These are phyloP conservation scores for Amphiduros pacificus DNA, from an alignment of 2,888 invertebrate species.

Conservation along the genomic window DNA sequence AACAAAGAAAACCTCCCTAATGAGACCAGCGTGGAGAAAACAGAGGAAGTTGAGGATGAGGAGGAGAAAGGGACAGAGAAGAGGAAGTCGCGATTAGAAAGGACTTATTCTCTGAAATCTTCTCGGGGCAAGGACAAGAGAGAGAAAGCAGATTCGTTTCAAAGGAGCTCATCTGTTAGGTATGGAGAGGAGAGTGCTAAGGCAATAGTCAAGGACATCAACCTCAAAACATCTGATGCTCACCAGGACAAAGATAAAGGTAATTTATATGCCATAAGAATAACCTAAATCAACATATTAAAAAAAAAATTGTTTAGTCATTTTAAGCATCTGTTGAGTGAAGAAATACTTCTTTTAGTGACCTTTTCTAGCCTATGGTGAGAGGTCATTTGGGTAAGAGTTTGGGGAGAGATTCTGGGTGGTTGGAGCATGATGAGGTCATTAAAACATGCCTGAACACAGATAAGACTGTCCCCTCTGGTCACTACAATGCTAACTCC, in stretches of 20 bases:
- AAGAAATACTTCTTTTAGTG: too few relatives aligned
- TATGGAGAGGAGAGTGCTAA: constrained; percentile 14
- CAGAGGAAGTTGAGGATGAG: neutral
- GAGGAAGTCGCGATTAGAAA: constrained; percentile 2
- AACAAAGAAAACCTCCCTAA: neutral
- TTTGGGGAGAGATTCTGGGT: too few relatives aligned
- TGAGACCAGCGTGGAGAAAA: neutral
- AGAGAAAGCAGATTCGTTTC: constrained; percentile 8
- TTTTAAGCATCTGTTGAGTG: too few relatives aligned
- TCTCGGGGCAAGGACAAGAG: constrained; percentile 5
- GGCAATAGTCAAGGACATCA: constrained; percentile 19
- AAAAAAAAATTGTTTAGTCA: too few relatives aligned
- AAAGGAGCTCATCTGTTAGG: constrained; percentile 14
- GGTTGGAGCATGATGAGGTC: too few relatives aligned
- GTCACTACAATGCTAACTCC: too few relatives aligned
- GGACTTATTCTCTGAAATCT: neutral
- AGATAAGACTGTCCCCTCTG: too few relatives aligned
- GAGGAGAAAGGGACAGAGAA: constrained; percentile 1
- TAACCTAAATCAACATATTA: too few relatives aligned
- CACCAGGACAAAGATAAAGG: constrained; percentile 27
- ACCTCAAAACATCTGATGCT: constrained; percentile 18
- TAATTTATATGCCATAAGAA: too few relatives aligned
- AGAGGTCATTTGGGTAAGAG: too few relatives aligned
- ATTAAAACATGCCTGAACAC: too few relatives aligned
- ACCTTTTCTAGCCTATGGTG: too few relatives aligned